Base-by-base conservation (phyloP, 2,888 invertebrate genomes). In the Coelinius sp. region DNA sequence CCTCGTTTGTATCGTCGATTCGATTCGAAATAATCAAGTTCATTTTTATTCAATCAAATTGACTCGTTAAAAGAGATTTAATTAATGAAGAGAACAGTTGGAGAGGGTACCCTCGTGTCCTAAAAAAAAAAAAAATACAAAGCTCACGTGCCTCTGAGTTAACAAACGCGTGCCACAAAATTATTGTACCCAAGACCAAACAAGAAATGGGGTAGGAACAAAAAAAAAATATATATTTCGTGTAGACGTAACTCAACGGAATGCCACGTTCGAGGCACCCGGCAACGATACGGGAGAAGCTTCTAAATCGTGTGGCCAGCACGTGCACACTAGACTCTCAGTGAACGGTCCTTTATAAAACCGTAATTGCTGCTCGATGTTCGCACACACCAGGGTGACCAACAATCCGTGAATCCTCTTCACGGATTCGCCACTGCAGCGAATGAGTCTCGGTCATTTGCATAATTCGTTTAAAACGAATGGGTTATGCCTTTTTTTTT, bases 1-100 rank as follows among this genome's bases (percentile, higher is more conserved):
- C 76, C 77, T 79, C 78, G 78, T 82, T 79, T 70, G 70, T 72
- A 75, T 75, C 73, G 63, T 59, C 68, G 41, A 46, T 35, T 66
- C 46, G 52, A 64, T 69, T 73, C 17, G 14, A 8, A 49, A 31
- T 6, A 49, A 49, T 49, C 46, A 17, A 49, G 17, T 49, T 17
- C 3, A 49, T 3, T 49, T 49, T 8, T 10, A n/a, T 41, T 5
- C 41, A n/a, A 10, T n/a, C n/a, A 7, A 1, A 31, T 27, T 53
- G 49, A 22, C n/a, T 24, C 10, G 10, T 25, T 53, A 8, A 38
- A 8, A n/a, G n/a, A n/a, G n/a, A 10, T 56, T 27, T 27, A 56
- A 56, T 14, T 31, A 17, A 27, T 17, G n/a, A 41, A 63, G 22
- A 24, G 22, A n/a, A n/a, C 5, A n/a, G 41, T 41, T 41, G n/a